Evolutionary conservation across 2,797 vertebrate species (phyloP), one percentile per base, ranked within the genome.

Genomic region (Euphonia xanthogaster): DNA sequence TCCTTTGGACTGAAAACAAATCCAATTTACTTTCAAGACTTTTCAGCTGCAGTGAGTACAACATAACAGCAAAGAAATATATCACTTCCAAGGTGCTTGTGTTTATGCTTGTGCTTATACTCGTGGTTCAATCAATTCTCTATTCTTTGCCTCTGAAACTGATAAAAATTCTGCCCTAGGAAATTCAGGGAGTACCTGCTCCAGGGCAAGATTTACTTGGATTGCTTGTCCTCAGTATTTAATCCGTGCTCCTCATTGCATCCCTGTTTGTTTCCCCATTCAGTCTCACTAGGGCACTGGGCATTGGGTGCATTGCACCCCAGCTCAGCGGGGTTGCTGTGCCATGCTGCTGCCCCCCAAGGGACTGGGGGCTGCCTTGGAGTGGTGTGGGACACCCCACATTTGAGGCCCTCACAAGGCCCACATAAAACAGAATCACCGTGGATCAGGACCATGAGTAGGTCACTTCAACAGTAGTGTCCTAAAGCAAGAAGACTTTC

Each of bases 291-390:
- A 1, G 57, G 35, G 6, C 57, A 14, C 24, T 12, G 68, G 27
- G 25, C 4, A 3, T 0, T 4, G 57, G 35, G 18, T 65, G 24
- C 42, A 30, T 3, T 42, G 24, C n/a, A 51, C 24, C 28, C 37
- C 48, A 1, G 3, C 14, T 82, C 5, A 3, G 10, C 0, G 0
- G 1, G 44, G 13, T 15, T 71, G 27, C 6, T 0, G 2, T 5
- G 14, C 9, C 14, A 8, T 54, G 17, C 44, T 73, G 37, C 55
- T 48, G 37, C 18, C 14, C 12, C 42, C 4, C 0, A 1, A 27
- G 27, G 23, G 21, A 2, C 20, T 55, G 17, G 11, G 35, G 8
- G 15, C 30, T 60, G 30, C 3, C 37, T 47, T 60, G 75, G 40
- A n/a, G 14, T 12, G 33, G 10, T 18, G 11, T 72, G 71, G 55